Evolutionary conservation across 1,140 invertebrate species (phyloP), one percentile per base, ranked within the genome.

Genomic region (Kradibia gibbosae): DNA sequence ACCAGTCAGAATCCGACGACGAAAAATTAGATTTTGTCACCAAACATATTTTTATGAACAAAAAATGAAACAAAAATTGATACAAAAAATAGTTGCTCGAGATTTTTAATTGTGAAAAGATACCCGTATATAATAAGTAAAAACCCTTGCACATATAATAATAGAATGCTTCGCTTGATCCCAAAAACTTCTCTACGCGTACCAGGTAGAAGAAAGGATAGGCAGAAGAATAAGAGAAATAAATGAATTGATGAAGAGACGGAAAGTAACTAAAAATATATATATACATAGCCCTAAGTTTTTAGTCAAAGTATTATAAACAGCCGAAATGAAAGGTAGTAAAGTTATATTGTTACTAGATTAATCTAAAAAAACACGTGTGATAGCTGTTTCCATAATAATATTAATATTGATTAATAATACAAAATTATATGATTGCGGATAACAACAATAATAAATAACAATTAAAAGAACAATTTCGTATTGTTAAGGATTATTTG

Each of bases 291-390:
- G 86, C 62, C 79, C 81, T 90, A 90, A 90, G 89, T 90, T 91
- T 89, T 75, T 91, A 90, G 89, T 83, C 78, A 74, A 73, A 82
- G 60, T 34, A 86, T 88, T 88, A 87, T 84, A 76, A 80, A 84
- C 88, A 90, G 87, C 70, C 75, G 82, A 85, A 85, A 75, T 87
- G 86, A 88, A 82, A 84, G 85, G 82, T 89, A 89, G 89, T 73
- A 80, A 83, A 90, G 89, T 89, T 91, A 91, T 88, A 86, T 91
- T 91, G 89, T 90, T 88, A 86, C 84, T 91, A 90, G 87, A 76
- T 83, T 48, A 83, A 60, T 78, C 67, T 42, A 78, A 65, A 76
- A 71, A 78, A 55, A 82, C 81, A 84, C 84, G 87, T 88, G 87
- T 87, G 86, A 89, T 86, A 87, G 87, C 86, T 90, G 89, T 89